Conservation (phyloP, 1,140 invertebrate genomes). For the Aethina tumida region DNA sequence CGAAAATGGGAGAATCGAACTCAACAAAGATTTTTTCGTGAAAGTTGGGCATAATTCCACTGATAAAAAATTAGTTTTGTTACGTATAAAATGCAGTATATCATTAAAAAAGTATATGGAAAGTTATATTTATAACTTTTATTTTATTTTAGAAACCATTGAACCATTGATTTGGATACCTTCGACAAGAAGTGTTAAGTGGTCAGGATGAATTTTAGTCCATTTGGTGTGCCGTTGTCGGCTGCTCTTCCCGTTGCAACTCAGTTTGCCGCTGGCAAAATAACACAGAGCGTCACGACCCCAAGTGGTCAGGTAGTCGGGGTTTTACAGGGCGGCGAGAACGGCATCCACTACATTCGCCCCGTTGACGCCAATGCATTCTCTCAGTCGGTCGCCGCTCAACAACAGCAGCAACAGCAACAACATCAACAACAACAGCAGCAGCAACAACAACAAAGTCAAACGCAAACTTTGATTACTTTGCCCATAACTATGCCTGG, state of each 20-base stretch:
- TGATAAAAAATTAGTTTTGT: no score
- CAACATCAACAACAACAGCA: no score
- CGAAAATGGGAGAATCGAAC: no score
- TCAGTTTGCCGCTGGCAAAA: slow-evolving; percentile 53
- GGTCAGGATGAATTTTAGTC: slow-evolving; percentile 70
- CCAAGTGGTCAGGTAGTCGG: slow-evolving; percentile 40
- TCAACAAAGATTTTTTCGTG: no score
- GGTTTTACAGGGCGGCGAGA: slow-evolving; percentile 44
- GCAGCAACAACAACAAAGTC: slow-evolving; percentile 31
- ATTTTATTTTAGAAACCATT: slow-evolving; percentile 18
- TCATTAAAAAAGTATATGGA: no score
- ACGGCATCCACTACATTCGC: slow-evolving; percentile 64
- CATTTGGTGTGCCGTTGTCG: slow-evolving; percentile 51
- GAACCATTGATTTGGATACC: no score
- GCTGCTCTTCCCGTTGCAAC: slow-evolving; percentile 52
- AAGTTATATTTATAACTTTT: slow-evolving; percentile 3
- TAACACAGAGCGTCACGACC: slow-evolving; percentile 50
- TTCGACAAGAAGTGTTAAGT: slow-evolving; percentile 3
- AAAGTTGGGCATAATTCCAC: no score
- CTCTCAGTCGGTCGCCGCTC: slow-evolving; percentile 33
- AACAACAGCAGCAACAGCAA: slow-evolving; percentile 26
- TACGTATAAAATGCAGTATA: no score
- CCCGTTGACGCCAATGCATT: slow-evolving; percentile 54
- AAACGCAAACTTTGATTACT: slow-evolving; percentile 55
- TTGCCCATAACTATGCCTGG: slow-evolving; percentile 64